Evolutionary conservation across 2,113 vertebrate species (phyloP).

Genomic region (Eira barbara): DNA sequence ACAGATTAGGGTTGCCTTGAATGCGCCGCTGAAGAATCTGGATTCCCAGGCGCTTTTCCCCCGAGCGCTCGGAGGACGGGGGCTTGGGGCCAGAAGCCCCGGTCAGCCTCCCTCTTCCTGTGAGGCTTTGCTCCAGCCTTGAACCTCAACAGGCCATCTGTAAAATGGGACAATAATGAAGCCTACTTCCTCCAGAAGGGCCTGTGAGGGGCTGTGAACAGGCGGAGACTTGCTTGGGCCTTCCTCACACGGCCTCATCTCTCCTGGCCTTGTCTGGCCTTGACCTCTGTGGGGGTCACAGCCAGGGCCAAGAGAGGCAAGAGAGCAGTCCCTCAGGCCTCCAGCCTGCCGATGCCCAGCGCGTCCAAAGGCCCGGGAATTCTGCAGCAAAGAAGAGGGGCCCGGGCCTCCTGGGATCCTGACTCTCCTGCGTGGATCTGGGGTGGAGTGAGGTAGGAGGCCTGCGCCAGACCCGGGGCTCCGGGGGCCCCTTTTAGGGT

Average conservation of each 20-base stretch:
- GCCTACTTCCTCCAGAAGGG: not conserved
- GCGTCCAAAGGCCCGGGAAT: not conserved
- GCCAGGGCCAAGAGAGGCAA: not conserved
- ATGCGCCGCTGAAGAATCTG: not conserved
- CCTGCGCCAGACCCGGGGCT: rapidly evolving
- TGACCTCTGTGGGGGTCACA: not conserved
- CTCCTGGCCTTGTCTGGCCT: not conserved
- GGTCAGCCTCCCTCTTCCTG: not conserved
- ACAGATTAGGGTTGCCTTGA: not conserved
- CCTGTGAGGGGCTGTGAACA: not conserved
- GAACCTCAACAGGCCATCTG: not conserved
- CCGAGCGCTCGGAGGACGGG: not conserved
- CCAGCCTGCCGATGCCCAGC: not conserved
- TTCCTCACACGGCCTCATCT: not conserved
- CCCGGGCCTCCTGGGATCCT: rapidly evolving
- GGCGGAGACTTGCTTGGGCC: rapidly evolving
- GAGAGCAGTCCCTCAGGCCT: not conserved
- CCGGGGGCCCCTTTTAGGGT: not conserved
- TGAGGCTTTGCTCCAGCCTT: rapidly evolving
- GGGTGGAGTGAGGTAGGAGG: not conserved
- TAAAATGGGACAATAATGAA: not conserved
- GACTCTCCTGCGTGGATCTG: not conserved
- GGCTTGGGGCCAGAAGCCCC: not conserved
- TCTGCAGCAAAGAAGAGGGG: not conserved
- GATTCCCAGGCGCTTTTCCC: not conserved